Percentiles rank a stretch among this genome's conserved stretches.
phyloP scores from a whole-genome alignment of 2,797 vertebrate genomes.

The Pseudochirops corinnae region DNA sequence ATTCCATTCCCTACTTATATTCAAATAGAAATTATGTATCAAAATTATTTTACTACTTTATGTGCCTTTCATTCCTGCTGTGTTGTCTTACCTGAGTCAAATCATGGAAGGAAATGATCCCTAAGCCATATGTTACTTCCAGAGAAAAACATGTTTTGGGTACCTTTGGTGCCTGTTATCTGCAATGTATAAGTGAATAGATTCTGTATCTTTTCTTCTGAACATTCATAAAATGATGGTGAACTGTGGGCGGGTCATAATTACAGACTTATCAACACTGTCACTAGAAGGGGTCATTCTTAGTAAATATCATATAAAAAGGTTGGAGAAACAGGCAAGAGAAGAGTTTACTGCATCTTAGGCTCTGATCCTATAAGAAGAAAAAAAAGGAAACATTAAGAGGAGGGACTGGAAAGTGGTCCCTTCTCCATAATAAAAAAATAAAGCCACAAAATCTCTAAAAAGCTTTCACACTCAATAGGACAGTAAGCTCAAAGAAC shows the following conservation, averaged over 20 bases:
- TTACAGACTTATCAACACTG: conserved; percentile 7
- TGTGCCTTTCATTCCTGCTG: not conserved
- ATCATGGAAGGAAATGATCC: not conserved
- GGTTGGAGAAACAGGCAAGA: not conserved
- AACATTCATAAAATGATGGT: not conserved
- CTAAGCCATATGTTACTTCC: not conserved
- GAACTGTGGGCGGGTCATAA: not conserved
- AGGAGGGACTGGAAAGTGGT: not conserved
- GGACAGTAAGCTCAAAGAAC: not conserved
- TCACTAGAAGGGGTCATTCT: not conserved
- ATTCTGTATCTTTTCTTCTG: not conserved
- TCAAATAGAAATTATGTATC: not conserved
- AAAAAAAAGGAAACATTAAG: not conserved
- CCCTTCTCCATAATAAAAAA: conserved; percentile 10
- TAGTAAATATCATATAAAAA: not conserved
- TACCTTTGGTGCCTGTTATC: not conserved
- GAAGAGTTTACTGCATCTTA: not conserved
- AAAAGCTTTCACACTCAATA: not conserved
- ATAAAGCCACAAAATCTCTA: not conserved
- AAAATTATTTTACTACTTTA: conserved; percentile 30
- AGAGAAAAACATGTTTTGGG: not conserved
- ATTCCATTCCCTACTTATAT: conserved; percentile 28
- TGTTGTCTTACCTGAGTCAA: not conserved
- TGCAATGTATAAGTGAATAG: not conserved
- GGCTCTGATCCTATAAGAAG: not conserved